phyloP scores from a whole-genome alignment of 2,113 vertebrate species.

The Macquaria australasica region DNA sequence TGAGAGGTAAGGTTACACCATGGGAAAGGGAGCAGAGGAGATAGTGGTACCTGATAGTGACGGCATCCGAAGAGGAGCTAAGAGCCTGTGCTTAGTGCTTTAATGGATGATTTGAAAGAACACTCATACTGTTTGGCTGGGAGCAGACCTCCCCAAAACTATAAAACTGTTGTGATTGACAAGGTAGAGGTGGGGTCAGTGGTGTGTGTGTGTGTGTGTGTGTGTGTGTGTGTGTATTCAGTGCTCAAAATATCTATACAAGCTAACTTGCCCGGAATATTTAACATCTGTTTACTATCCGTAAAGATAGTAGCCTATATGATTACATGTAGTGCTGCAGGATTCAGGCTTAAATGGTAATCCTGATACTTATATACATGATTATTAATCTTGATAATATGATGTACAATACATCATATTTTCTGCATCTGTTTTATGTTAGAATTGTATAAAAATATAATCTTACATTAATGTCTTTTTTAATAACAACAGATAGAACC shows the following conservation, averaged over 20 bases:
- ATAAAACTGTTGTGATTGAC: slow-evolving; percentile 72
- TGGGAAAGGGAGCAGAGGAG: slow-evolving; percentile 72
- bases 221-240: not conserved
- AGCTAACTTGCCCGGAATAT: not conserved
- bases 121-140: slow-evolving; percentile 89
- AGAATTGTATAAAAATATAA: not conserved
- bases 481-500: not conserved
- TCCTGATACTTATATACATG: not conserved
- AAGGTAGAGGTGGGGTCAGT: slow-evolving; percentile 49
- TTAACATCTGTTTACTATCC: not conserved
- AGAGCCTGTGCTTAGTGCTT: slow-evolving; percentile 76
- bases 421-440: not conserved
- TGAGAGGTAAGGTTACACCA: slow-evolving; percentile 72
- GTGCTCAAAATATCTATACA: slow-evolving; percentile 7
- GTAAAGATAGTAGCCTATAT: not conserved
- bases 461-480: not conserved
- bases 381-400: not conserved
- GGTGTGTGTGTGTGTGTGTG: slow-evolving; percentile 29
- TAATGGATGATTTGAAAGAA: slow-evolving; percentile 79
- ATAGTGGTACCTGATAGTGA: slow-evolving; percentile 75
- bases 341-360: not conserved
- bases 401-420: not conserved
- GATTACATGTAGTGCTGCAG: not conserved
- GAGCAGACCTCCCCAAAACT: slow-evolving; percentile 77
- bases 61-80: slow-evolving; percentile 63